These are phyloP conservation scores for Embidobia sp. DNA, from an alignment of 2,888 invertebrate species.

Conservation along the genomic window DNA sequence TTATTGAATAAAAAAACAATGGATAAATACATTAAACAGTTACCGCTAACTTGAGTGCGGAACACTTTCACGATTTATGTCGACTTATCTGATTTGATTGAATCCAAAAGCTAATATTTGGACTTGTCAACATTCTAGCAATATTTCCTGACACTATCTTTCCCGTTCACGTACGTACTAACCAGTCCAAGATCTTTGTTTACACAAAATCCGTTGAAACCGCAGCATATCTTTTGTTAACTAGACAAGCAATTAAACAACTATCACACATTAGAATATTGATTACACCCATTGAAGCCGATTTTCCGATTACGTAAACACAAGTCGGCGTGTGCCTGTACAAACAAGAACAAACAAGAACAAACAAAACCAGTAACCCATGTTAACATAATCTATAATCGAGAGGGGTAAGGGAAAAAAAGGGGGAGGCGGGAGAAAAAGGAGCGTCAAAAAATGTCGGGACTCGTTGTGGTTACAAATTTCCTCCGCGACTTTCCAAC, in stretches of 20 bases:
- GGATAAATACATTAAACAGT: too few species aligned
- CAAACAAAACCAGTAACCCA: slow-evolving; percentile 9
- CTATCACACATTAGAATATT: slow-evolving; percentile 16
- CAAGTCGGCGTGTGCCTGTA: neutral
- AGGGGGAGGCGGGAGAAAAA: too few species aligned
- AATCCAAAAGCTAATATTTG: slow-evolving; percentile 32
- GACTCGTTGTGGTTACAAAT: neutral
- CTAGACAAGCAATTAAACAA: slow-evolving; percentile 39
- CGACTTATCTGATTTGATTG: slow-evolving; percentile 30
- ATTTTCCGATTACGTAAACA: slow-evolving; percentile 29
- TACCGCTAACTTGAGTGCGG: too few species aligned
- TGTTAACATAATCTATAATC: slow-evolving; percentile 16
- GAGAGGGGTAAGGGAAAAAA: neutral
- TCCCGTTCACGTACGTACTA: slow-evolving; percentile 5
- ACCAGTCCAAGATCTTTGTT: slow-evolving; percentile 24
- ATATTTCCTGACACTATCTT: slow-evolving; percentile 19
- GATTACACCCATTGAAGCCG: slow-evolving; percentile 15
- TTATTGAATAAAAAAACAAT: too few species aligned
- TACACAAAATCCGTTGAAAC: slow-evolving; percentile 7
- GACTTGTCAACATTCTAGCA: slow-evolving; percentile 8
- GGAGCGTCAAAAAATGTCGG: neutral
- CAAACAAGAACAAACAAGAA: too few species aligned
- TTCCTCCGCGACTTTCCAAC: slow-evolving; percentile 7
- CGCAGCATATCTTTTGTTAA: slow-evolving; percentile 18
- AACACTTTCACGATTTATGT: neutral